phyloP scores from a whole-genome alignment of 2,888 invertebrate genomes.

The Ceriagrion tenellum region DNA sequence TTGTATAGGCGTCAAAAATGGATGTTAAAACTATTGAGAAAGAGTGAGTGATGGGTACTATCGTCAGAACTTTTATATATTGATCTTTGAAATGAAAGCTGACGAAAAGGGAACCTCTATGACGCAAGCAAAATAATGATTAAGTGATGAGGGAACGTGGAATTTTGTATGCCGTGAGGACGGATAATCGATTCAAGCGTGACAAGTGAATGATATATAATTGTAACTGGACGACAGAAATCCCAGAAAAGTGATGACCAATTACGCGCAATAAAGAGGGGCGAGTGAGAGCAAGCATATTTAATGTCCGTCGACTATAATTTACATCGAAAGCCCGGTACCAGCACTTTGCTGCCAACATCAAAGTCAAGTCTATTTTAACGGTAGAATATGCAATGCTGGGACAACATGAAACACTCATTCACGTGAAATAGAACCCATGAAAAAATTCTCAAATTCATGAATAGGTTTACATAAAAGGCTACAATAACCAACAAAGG shows the following conservation, averaged over 20 bases:
- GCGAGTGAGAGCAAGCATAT: too few relatives aligned
- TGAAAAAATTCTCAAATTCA: too few relatives aligned
- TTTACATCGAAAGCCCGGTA: too few relatives aligned
- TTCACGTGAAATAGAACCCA: too few relatives aligned
- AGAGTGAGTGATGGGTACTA: not conserved
- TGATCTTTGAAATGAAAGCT: not conserved
- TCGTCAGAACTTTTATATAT: not conserved
- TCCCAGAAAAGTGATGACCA: not conserved
- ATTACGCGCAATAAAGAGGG: not conserved
- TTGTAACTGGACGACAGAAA: not conserved
- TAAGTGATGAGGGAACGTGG: not conserved
- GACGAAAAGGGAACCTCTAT: not conserved
- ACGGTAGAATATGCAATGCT: too few relatives aligned
- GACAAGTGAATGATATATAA: not conserved
- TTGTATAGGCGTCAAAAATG: not conserved
- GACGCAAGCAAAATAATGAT: not conserved
- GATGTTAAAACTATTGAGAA: not conserved
- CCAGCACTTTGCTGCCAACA: too few relatives aligned
- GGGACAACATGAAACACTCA: too few relatives aligned
- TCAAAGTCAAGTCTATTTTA: too few relatives aligned
- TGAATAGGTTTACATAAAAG: too few relatives aligned
- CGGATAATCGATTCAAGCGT: not conserved
- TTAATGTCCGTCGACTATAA: too few relatives aligned
- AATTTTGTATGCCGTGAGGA: not conserved
- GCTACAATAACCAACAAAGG: too few relatives aligned